Evolutionary conservation across 2,888 invertebrate species (phyloP).

Genomic region (Cataglyphis albicans): DNA sequence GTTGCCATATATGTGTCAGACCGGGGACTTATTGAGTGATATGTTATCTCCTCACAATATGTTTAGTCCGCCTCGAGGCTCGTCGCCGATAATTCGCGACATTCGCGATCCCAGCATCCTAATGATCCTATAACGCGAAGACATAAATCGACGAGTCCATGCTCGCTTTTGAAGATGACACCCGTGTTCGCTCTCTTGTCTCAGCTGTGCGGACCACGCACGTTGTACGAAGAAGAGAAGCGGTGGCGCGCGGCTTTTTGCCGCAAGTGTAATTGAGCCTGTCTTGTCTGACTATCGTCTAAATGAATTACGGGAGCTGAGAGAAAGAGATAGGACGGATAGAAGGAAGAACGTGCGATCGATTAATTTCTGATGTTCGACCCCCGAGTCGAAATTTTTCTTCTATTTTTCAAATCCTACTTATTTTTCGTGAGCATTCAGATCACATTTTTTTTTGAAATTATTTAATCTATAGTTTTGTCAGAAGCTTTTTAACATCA

Average conservation of each 20-base stretch:
- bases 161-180: background rate
- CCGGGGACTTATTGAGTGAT: no score
- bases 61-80: constrained; percentile 6
- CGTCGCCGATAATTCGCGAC: constrained; percentile 25
- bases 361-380: background rate
- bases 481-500: no score
- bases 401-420: no score
- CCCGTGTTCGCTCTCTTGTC: constrained; percentile 21
- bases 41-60: no score
- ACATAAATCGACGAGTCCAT: constrained; percentile 67
- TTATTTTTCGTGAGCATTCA: no score
- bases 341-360: constrained; percentile 7
- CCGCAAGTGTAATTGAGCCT: constrained; percentile 83
- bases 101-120: background rate
- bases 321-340: constrained; percentile 28
- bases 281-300: constrained; percentile 78
- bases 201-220: constrained; percentile 81
- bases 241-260: constrained; percentile 75
- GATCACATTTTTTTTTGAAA: no score
- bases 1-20: no score
- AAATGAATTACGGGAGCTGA: constrained; percentile 81
- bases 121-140: constrained; percentile 55
- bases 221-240: constrained; percentile 85
- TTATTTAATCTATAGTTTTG: no score
- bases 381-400: background rate